Evolutionary conservation across 2,797 vertebrate species (phyloP), one percentile per base, ranked within the genome.

Genomic region (Galagoides demidoff): DNA sequence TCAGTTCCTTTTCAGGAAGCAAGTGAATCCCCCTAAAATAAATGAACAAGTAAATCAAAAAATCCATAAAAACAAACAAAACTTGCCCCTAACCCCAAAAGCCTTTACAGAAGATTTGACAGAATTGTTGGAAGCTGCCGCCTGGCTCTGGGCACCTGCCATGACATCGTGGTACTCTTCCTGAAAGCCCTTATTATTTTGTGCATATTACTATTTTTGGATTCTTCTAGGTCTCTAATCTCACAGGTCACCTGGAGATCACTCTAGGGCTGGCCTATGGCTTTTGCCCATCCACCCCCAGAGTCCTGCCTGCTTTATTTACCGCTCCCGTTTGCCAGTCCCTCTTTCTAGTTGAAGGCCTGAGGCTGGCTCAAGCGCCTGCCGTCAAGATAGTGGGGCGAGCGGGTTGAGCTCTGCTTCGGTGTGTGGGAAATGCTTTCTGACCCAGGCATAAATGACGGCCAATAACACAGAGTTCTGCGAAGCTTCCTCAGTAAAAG

Each of bases 101-200:
- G 12, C 20, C 27, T 31, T 43, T 8, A 0, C 0, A 37, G 78
- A 7, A 11, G 27, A 16, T 7, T 2, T 8, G 68, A 39, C 25
- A 2, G 34, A 10, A 7, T 2, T 4, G 6, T 3, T 17, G 78
- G 22, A 7, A 10, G 68, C n/a, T 2, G 20, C 2, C 12, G 20
- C 27, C 13, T 29, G 2, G 9, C 6, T 9, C 25, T 0, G n/a
- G 19, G 9, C 6, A 1, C 19, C 2, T 6, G 45, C 19, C 2
- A 37, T 16, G 8, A 1, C 0, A 1, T 3, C 7, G 0, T 2
- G 11, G 43, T 3, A 1, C 3, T 59, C 14, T 27, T 3, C 61
- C 1, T 7, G 0, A 4, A n/a, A 43, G n/a, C 2, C 39, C 45
- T 9, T 0, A 1, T 8, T 16, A 27, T 11, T 4, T 9, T 52